Evolutionary conservation across 1,140 invertebrate genomes (phyloP).

Genomic region (Batillaria attramentaria): DNA sequence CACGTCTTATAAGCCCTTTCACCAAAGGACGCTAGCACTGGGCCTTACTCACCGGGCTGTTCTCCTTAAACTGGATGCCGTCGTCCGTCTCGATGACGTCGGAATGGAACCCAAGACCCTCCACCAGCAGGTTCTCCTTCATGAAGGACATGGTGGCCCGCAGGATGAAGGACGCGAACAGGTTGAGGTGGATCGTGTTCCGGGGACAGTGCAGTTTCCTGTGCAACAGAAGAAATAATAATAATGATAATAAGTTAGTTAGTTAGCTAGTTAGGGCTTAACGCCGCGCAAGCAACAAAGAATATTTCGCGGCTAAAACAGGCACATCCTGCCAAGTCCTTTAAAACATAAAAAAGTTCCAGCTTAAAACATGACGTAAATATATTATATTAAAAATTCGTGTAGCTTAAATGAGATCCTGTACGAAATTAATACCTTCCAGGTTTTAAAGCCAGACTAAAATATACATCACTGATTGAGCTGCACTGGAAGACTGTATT

Average conservation of each 20-base stretch:
- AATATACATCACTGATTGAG: no score
- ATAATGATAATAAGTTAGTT: not conserved
- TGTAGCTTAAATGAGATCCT: no score
- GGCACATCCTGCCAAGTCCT: conserved; percentile 82
- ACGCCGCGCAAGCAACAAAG: not conserved
- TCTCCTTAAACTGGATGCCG: conserved; percentile 40
- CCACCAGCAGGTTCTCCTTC: conserved; percentile 77
- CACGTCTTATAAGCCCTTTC: not conserved
- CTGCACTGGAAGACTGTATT: no score
- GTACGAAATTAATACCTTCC: no score
- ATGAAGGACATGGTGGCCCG: conserved; percentile 77
- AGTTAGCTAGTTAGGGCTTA: not conserved
- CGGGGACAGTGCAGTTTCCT: conserved; percentile 78
- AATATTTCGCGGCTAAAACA: not conserved
- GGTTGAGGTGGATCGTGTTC: conserved; percentile 81
- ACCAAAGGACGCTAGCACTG: no score
- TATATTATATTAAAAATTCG: no score
- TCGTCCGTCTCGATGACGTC: conserved; percentile 52
- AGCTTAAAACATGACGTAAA: not conserved
- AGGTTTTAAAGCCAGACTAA: no score
- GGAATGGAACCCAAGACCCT: conserved; percentile 74
- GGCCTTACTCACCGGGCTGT: conserved; percentile 38
- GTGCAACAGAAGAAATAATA: conserved; percentile 21
- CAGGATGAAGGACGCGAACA: conserved; percentile 81
- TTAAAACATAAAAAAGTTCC: conserved; percentile 75